Percentiles rank a stretch among this genome's conserved stretches.
Conservation (phyloP, 2,797 vertebrate species). For the Macroramphosus scolopax region DNA sequence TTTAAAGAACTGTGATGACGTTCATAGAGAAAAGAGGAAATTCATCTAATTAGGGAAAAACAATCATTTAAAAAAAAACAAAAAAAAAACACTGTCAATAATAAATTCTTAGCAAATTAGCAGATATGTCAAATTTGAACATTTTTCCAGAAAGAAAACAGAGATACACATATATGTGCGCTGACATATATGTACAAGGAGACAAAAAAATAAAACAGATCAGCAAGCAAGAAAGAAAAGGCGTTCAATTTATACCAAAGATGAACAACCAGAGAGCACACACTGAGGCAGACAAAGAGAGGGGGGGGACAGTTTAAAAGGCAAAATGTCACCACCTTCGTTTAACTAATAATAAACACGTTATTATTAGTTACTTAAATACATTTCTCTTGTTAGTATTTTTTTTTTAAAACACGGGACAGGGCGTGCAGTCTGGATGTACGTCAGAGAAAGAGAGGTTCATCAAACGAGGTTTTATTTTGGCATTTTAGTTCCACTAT, state of each 20-base stretch:
- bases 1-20: too few species aligned
- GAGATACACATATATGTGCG: slow-evolving; percentile 68
- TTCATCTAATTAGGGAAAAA: slow-evolving; percentile 41
- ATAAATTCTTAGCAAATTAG: slow-evolving; percentile 73
- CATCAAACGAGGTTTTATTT: slow-evolving; percentile 47
- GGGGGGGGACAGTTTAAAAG: slow-evolving; percentile 80
- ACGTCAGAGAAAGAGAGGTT: slow-evolving; percentile 80
- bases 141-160: slow-evolving; percentile 66
- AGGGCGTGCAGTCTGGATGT: slow-evolving; percentile 92
- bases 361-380: slow-evolving; percentile 76
- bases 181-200: slow-evolving; percentile 70
- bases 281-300: slow-evolving; percentile 80
- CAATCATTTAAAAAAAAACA: too few species aligned
- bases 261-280: slow-evolving; percentile 90
- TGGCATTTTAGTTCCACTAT: slow-evolving; percentile 69
- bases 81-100: slow-evolving; percentile 73
- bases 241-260: slow-evolving; percentile 82
- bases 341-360: slow-evolving; percentile 74
- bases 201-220: slow-evolving; percentile 54
- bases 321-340: slow-evolving; percentile 74
- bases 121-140: slow-evolving; percentile 62
- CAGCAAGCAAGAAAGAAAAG: slow-evolving; percentile 71
- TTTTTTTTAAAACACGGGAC: slow-evolving; percentile 81
- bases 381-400: slow-evolving; percentile 77
- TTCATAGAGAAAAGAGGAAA: slow-evolving; percentile 76